phyloP scores from a whole-genome alignment of 1,140 invertebrate genomes.

The Nixonia krombeini region DNA sequence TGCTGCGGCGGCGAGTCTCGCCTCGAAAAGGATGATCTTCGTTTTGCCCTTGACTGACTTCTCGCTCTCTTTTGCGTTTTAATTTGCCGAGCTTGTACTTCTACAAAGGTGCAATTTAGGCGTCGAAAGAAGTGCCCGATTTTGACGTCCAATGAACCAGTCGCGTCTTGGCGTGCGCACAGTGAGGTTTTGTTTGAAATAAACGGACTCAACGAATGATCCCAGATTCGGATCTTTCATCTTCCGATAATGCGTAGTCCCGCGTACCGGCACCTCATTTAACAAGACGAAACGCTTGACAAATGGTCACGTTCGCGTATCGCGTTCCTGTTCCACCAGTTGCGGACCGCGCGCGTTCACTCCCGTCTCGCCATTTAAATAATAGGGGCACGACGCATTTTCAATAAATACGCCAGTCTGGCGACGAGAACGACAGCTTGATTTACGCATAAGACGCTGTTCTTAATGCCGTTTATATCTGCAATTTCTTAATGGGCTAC shows the following conservation, averaged over 20 bases:
- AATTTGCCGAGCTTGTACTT: slow-evolving; percentile 38
- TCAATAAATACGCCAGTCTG: slow-evolving; percentile 27
- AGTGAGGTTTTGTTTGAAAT: too few relatives aligned
- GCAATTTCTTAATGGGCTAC: slow-evolving; percentile 23
- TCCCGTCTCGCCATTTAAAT: slow-evolving; percentile 25
- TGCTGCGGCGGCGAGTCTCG: too few relatives aligned
- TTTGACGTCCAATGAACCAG: slow-evolving; percentile 21
- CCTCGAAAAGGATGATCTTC: slow-evolving; percentile 16
- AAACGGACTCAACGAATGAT: not conserved
- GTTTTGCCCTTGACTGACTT: slow-evolving; percentile 9
- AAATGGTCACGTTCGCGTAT: slow-evolving; percentile 1
- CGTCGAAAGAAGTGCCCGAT: slow-evolving; percentile 32
- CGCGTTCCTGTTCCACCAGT: slow-evolving; percentile 4
- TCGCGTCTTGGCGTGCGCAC: too few relatives aligned
- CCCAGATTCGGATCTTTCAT: not conserved
- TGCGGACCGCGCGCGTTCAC: not conserved
- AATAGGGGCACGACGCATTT: slow-evolving; percentile 25
- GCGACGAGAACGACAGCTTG: slow-evolving; percentile 24
- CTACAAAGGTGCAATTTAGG: slow-evolving; percentile 32
- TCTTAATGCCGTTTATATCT: slow-evolving; percentile 28
- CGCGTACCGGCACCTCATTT: too few relatives aligned
- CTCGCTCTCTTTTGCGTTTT: slow-evolving; percentile 36
- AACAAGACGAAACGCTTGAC: not conserved
- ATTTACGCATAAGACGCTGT: slow-evolving; percentile 19
- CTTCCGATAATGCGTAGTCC: too few relatives aligned